Base-by-base conservation (phyloP, 1,140 invertebrate species). In the Fopius arisanus region DNA sequence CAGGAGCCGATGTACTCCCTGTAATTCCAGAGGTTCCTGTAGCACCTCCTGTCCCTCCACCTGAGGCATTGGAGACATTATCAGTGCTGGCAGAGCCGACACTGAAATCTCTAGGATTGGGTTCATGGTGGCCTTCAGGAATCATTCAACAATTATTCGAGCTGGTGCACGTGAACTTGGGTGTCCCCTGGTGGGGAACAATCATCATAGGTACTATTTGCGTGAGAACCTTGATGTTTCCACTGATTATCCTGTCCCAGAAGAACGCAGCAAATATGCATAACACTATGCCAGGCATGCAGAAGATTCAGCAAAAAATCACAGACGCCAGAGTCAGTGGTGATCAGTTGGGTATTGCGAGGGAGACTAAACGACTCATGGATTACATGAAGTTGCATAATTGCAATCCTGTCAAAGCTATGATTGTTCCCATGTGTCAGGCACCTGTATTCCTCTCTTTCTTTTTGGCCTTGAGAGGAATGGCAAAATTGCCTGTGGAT, bases 371-470 rank as follows among this genome's bases (percentile, higher is more conserved):
- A 79, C 95, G 97, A 83, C 86, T 97, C 86, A 90, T 92, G 88
- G 5, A 85, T 0, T 96, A 94, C 77, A 95, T 97, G 93, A 94
- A 93, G 81, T 90, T 93, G 70, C 94, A 96, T 76, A 88, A 93
- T 0, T 81, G 97, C 1, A 96, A 93, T 88, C 94, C 95, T 0
- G 83, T 96, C 0, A 96, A 94, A 84, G 93, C 92, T 84, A 87
- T 97, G 81, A 67, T 96, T n/a, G 91, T 94, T 9, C 95, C 95
- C 0, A 74, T 97, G 31, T 90, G 92, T 0, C 96, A 97, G 93
- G 88, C 93, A 9, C 96, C 97, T 0, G 83, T 98, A 5, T 98
- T 99, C 84, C 86, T 98, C 41, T 97, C 96, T 6, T 94, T 97
- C 82, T 98, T 98, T 82, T 89, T 96, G 81, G 96, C 92, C 0